Conservation (phyloP, 2,888 invertebrate genomes). For the Archips crataeganus region DNA sequence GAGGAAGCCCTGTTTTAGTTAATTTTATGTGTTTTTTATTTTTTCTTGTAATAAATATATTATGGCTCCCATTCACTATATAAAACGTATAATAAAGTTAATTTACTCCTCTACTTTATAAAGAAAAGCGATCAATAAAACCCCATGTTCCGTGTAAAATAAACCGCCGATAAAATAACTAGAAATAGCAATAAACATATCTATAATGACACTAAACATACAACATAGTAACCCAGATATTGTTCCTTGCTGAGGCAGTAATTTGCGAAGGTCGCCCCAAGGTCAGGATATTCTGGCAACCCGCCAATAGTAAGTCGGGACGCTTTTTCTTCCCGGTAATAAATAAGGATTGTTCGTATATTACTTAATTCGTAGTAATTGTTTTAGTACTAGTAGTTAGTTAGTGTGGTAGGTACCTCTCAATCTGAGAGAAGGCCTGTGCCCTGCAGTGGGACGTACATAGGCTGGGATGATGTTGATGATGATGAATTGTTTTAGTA, state of each 20-base stretch:
- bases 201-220: neutral
- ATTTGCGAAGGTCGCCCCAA: conserved; percentile 9
- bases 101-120: no score
- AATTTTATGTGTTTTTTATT: no score
- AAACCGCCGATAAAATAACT: conserved; percentile 7
- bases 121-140: no score
- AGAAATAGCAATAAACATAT: conserved; percentile 32
- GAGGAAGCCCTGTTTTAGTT: no score
- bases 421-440: no score
- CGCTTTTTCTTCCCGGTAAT: neutral
- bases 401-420: no score
- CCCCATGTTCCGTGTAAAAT: neutral
- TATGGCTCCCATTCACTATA: no score
- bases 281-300: neutral
- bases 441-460: no score
- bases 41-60: no score
- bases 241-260: neutral
- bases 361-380: conserved; percentile 1
- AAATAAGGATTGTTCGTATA: conserved; percentile 14
- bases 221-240: neutral
- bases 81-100: no score
- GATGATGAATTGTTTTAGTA: no score
- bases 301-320: neutral
- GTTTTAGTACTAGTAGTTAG: conserved; percentile 11
- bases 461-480: no score